Evolutionary conservation across 2,113 vertebrate genomes (phyloP).

Genomic region (Callocephalon fimbriatum): DNA sequence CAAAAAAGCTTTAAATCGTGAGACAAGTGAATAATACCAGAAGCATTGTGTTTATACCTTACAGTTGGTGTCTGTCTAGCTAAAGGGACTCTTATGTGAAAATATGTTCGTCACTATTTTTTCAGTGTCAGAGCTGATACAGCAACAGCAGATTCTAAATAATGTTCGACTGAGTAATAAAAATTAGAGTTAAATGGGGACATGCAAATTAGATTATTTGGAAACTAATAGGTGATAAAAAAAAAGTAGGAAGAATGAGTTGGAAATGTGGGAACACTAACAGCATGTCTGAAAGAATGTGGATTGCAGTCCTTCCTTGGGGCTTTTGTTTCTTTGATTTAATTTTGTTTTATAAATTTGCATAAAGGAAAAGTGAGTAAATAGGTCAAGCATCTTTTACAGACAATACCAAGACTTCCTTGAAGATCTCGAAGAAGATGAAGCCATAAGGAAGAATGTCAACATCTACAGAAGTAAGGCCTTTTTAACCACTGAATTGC

Average conservation of each 20-base stretch:
- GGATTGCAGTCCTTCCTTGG: not conserved
- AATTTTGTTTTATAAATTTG: not conserved
- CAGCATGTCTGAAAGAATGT: not conserved
- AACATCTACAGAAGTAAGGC: slow-evolving; percentile 94
- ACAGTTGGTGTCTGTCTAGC: not conserved
- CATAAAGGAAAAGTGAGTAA: not conserved
- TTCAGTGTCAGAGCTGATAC: not conserved
- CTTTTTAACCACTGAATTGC: not conserved
- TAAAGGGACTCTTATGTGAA: not conserved
- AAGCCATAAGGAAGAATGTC: slow-evolving; percentile 92
- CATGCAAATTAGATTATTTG: not conserved
- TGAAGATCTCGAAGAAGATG: slow-evolving; percentile 98
- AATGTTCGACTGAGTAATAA: not conserved
- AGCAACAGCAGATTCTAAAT: not conserved
- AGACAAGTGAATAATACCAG: rapidly evolving
- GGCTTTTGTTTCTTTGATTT: not conserved
- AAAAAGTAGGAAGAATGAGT: not conserved
- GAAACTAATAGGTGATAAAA: not conserved
- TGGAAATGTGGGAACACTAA: not conserved
- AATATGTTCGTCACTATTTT: not conserved
- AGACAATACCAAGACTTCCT: slow-evolving; percentile 98
- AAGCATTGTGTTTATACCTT: not conserved
- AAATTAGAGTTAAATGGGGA: not conserved
- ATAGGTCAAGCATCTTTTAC: not conserved
- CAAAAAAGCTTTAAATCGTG: not conserved